Evolutionary conservation across 2,113 vertebrate species (phyloP), one percentile per base, ranked within the genome.

Genomic region (Protomyctophum bolini): DNA sequence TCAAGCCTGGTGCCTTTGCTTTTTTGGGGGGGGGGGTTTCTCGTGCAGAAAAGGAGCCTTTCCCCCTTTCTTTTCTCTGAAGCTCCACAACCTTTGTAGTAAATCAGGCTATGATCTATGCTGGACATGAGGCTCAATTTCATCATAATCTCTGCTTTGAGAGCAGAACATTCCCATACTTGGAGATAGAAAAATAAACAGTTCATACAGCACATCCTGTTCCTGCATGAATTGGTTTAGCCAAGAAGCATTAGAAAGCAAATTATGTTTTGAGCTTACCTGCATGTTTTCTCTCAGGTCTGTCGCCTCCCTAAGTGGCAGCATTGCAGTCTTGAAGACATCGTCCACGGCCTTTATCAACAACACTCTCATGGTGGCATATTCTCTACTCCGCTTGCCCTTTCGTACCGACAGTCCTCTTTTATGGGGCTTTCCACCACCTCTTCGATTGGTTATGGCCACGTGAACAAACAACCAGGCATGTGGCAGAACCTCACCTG

Each of bases 221-320:
- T 64, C 15, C 14, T 9, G 52, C 21, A 65, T 41, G 28, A 52
- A 63, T 49, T 63, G 46, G n/a, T 11, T 1, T 29, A 51, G 50
- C 6, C 29, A 15, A 10, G 8, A 6, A 45, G 33, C 51, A 54
- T 60, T 28, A 11, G 41, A 48, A 41, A 69, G 6, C 0, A 47
- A 21, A 15, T 8, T 49, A 14, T 46, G 47, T n/a, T 47, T 3
- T 0, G 55, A 46, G 6, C 10, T 74, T 92, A 99, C 98, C 96
- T 99, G 98, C 96, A 99, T 96, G 89, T 98, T 99, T 91, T 99
- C 98, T 90, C 97, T 91, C 84, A 99, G 95, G 84, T 99, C 98
- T 0, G 97, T 98, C 58, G 95, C 97, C 64, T 99, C 98, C 67
- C 96, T 93, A 50, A 99, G 95, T 0, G 95, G 96, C 6, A 93